phyloP scores from a whole-genome alignment of 2,797 vertebrate genomes.

The Microcaecilia unicolor region DNA sequence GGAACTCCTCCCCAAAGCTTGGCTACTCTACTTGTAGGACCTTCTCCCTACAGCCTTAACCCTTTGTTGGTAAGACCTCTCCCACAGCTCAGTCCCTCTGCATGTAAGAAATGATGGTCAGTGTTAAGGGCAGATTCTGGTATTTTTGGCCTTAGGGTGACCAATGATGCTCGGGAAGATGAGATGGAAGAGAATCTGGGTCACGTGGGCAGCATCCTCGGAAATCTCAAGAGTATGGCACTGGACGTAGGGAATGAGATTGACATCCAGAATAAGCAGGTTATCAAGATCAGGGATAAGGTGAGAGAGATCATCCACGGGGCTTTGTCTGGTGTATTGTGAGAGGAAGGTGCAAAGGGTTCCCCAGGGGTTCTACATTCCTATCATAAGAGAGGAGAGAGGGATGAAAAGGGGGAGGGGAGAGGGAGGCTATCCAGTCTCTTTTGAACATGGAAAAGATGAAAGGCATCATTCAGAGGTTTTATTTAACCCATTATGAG shows the following conservation, averaged over 20 bases:
- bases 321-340: neutral
- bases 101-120: too few relatives aligned
- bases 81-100: too few relatives aligned
- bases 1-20: too few relatives aligned
- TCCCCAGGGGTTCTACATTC: neutral
- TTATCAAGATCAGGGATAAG: constrained; percentile 51
- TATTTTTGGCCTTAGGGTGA: constrained; percentile 44
- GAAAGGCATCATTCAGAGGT: neutral
- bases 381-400: neutral
- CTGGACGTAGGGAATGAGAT: constrained; percentile 72
- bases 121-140: neutral
- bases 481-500: too few relatives aligned
- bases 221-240: constrained; percentile 68
- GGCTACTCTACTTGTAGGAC: too few relatives aligned
- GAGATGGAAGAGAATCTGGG: constrained; percentile 73
- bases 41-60: too few relatives aligned
- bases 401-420: neutral
- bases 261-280: constrained; percentile 57
- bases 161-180: constrained; percentile 59
- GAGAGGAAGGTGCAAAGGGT: neutral
- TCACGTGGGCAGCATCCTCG: constrained; percentile 64
- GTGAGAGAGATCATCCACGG: constrained; percentile 26
- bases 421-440: too few relatives aligned
- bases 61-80: too few relatives aligned
- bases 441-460: too few relatives aligned